Percentiles rank a stretch among this genome's conserved stretches.
phyloP scores from a whole-genome alignment of 1,140 invertebrate species.

The Drosophila neocordata region DNA sequence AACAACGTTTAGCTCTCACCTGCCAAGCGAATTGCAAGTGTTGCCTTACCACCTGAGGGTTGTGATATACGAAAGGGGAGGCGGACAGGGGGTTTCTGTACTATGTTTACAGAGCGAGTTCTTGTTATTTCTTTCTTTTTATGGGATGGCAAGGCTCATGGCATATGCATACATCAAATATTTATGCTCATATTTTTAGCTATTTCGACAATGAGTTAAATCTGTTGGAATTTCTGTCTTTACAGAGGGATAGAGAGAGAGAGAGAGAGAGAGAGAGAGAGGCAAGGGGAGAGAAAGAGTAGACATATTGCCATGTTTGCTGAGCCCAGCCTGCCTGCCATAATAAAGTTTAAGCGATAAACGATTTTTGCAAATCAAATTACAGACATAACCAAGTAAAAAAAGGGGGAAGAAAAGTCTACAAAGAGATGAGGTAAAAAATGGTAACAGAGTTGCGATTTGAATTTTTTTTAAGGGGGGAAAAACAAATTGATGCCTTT shows the following conservation, averaged over 20 bases:
- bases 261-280: background rate
- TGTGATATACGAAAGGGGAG: constrained; percentile 15
- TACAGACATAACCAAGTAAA: constrained; percentile 46
- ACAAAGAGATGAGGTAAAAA: background rate
- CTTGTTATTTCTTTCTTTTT: constrained; percentile 41
- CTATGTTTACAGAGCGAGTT: constrained; percentile 60
- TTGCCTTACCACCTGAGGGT: constrained; percentile 60
- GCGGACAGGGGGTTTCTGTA: constrained; percentile 42
- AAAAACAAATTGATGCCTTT: background rate
- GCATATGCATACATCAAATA: constrained; percentile 73
- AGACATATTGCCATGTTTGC: constrained; percentile 30
- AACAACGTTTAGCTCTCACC: constrained; percentile 76
- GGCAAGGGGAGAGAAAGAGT: too few species aligned
- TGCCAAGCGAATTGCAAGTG: constrained; percentile 58
- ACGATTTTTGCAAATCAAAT: constrained; percentile 61
- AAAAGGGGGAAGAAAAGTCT: background rate
- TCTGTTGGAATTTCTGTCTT: constrained; percentile 59
- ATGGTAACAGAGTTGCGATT: background rate
- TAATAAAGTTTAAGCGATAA: constrained; percentile 64
- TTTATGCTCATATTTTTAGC: constrained; percentile 75
- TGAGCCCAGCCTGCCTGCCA: constrained; percentile 36
- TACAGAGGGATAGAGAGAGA: background rate
- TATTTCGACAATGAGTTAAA: constrained; percentile 74
- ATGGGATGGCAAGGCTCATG: constrained; percentile 38
- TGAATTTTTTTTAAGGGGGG: background rate